Base-by-base conservation (phyloP, 2,797 vertebrate genomes). In the Platyrinchus mystaceus region DNA sequence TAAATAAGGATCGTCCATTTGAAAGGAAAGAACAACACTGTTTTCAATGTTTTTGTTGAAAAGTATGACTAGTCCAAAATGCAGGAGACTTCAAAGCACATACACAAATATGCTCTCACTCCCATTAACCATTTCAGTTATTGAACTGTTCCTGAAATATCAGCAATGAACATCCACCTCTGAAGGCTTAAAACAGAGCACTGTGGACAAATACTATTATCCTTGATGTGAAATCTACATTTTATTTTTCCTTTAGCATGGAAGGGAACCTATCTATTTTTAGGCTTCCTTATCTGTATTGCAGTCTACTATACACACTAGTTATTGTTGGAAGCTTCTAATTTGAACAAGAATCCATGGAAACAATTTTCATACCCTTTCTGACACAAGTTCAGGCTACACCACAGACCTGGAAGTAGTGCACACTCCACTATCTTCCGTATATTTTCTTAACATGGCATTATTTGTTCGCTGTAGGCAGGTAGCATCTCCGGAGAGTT, bases 391-490 rank as follows among this genome's bases (percentile, higher is more conserved):
- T 15, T 62, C 22, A 64, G n/a, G n/a, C 36, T 52, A 56, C 46
- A 60, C 5, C 13, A 73, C 16, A 44, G 44, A 15, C 12, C 49
- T 26, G 16, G 12, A 18, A 82, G 10, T 1, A 41, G 8, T 0
- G 0, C 15, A 18, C 3, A 5, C 19, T 41, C 19, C 37, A 1
- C 8, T 32, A 3, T 8, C 23, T 39, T 26, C 24, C 1, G 1
- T 1, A 0, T 10, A 6, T 41, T 81, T 86, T 58, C 36, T 46
- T 50, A 85, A 17, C 3, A 5, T 0, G 63, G n/a, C 9, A 3
- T 28, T 63, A 77, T 49, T 58, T 52, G 17, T 5, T 37, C 27
- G 27, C 85, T 11, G 13, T 18, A 77, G 50, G 30, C 47, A 20
- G 10, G 14, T 30, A 81, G 66, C 41, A 75, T 7, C 19, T 5